Base-by-base conservation (phyloP, 2,888 invertebrate species). In the Aspidiotus destructor region DNA sequence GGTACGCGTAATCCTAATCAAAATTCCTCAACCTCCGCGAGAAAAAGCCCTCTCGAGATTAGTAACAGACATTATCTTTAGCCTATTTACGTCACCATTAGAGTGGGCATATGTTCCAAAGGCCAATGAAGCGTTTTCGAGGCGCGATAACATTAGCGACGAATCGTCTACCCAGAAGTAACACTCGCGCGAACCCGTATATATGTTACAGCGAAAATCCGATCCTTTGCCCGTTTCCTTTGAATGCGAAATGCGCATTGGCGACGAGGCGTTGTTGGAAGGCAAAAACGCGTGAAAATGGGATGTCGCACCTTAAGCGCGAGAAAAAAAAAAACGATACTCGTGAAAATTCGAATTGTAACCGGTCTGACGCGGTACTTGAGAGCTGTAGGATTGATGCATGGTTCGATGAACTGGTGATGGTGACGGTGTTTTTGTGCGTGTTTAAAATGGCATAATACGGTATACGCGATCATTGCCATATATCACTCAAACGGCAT, bases 231-330 rank as follows among this genome's bases (percentile, higher is more conserved):
- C 48, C 2, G 1, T 48, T 48, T 6, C 48, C 6, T 48, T n/a
- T n/a, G 48, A 48, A 48, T 48, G 48, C 48, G 11, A 48, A 48
- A 48, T 48, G n/a, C 48, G 48, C 48, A n/a, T 48, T 48, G 10
- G 48, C 48, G n/a, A n/a, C n/a, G n/a, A 48, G 11, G 48, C 48
- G 48, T 65, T 58, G 65, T 65, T 17, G 58, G 44, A 65, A 65
- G 65, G 65, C 65, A 65, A 65, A 65, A 65, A 65, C 28, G 65
- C 65, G 58, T 65, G 65, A 65, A 65, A 65, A 65, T 65, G n/a
- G 65, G 65, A 65, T 65, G 58, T 65, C 65, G 57, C 57, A 65
- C 58, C 65, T 65, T 65, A 58, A 44, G 55, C 57, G 58, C 57
- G 65, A 65, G 58, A 65, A 58, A 55, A 16, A 48, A 48, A 15